These are phyloP conservation scores for Chrysoperla carnea DNA, from an alignment of 1,140 invertebrate genomes.

Conservation along the genomic window DNA sequence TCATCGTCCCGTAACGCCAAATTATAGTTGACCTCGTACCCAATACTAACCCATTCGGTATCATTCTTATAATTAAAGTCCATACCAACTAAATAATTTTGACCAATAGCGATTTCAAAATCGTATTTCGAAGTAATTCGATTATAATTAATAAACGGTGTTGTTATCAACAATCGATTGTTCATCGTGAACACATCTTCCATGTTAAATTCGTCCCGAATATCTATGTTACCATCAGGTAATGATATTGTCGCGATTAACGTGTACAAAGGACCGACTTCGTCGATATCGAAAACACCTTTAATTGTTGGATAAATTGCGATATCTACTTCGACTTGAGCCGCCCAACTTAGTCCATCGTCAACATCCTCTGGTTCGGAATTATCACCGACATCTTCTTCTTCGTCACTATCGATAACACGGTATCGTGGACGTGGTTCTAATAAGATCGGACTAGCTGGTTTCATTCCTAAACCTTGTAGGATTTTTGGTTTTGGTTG, in stretches of 20 bases:
- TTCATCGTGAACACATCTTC: constrained; percentile 34
- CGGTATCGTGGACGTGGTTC: constrained; percentile 7
- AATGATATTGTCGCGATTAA: constrained; percentile 26
- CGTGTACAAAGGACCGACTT: constrained; percentile 29
- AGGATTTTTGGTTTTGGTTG: constrained; percentile 29
- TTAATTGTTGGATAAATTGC: constrained; percentile 41
- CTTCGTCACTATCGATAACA: constrained; percentile 17
- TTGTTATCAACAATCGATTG: constrained; percentile 42
- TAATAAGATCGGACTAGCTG: constrained; percentile 15
- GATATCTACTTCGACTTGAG: constrained; percentile 37
- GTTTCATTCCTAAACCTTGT: constrained; percentile 17
- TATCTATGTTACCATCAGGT: constrained; percentile 29
- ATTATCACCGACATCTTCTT: constrained; percentile 10
- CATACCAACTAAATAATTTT: constrained; percentile 33
- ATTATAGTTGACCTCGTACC: constrained; percentile 28
- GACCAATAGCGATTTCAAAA: constrained; percentile 33
- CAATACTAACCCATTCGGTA: constrained; percentile 30
- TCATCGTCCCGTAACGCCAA: constrained; percentile 22
- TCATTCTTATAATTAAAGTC: constrained; percentile 30
- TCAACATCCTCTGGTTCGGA: constrained; percentile 18
- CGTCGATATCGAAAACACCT: constrained; percentile 34
- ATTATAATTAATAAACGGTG: constrained; percentile 36
- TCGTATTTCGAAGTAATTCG: constrained; percentile 38
- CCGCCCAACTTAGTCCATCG: constrained; percentile 33
- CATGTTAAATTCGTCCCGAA: constrained; percentile 25